Conservation (phyloP, 2,888 invertebrate genomes). For the Halictus quadricinctus region DNA sequence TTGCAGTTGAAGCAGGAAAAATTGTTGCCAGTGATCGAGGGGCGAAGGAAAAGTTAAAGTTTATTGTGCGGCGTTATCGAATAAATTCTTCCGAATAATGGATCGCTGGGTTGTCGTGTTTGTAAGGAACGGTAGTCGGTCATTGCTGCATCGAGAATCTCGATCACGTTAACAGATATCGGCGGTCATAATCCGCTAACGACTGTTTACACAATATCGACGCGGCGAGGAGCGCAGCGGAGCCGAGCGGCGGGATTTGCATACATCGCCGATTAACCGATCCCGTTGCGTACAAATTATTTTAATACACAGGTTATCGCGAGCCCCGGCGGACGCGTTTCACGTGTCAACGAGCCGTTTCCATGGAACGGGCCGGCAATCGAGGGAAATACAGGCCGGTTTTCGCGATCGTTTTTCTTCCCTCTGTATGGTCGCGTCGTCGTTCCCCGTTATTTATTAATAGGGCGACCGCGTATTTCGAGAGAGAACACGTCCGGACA, state of each 20-base stretch:
- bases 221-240: background rate
- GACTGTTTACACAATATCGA: conserved; percentile 29
- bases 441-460: conserved; percentile 38
- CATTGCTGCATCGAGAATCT: background rate
- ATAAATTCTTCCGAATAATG: background rate
- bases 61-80: background rate
- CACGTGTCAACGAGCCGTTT: conserved; percentile 38
- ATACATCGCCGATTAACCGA: conserved; percentile 35
- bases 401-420: conserved; percentile 35
- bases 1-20: background rate
- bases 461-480: conserved; percentile 3
- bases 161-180: conserved; percentile 5
- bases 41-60: background rate
- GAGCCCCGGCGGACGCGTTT: conserved; percentile 24
- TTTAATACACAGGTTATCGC: conserved; percentile 40
- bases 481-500: background rate
- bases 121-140: background rate
- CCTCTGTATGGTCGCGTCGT: background rate
- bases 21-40: background rate
- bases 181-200: conserved; percentile 17
- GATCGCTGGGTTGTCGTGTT: background rate
- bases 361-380: conserved; percentile 22
- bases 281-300: conserved; percentile 34
- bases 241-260: conserved; percentile 17
- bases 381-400: conserved; percentile 28